Evolutionary conservation across 1,140 invertebrate species (phyloP).

Genomic region (Heliconius eleuchia): DNA sequence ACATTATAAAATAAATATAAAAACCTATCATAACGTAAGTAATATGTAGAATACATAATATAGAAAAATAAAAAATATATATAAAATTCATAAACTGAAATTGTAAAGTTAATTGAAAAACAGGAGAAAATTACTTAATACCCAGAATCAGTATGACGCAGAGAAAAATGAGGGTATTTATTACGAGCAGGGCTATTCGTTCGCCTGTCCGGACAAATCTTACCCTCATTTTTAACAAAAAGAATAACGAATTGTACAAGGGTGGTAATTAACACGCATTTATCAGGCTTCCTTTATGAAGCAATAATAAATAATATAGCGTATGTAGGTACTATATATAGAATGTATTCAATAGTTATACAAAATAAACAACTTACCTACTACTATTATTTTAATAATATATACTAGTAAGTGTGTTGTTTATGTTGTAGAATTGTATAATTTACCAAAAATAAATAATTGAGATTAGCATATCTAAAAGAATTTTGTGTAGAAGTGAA

Average conservation of each 20-base stretch:
- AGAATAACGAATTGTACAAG: neutral
- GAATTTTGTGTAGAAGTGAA: no score
- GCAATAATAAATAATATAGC: neutral
- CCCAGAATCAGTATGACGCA: constrained; percentile 14
- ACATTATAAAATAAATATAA: no score
- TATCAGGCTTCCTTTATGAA: neutral
- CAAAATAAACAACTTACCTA: no score
- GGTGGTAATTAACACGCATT: neutral
- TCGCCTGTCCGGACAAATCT: constrained; percentile 8
- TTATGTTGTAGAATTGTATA: neutral
- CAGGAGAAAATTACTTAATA: neutral
- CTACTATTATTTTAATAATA: no score
- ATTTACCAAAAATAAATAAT: neutral
- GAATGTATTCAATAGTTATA: no score
- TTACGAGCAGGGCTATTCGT: neutral
- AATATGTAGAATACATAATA: neutral
- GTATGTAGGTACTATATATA: no score
- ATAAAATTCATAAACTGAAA: neutral
- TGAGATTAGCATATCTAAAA: no score
- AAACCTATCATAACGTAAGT: no score
- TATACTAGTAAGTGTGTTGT: neutral
- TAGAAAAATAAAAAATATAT: neutral
- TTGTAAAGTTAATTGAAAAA: neutral
- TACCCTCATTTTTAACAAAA: constrained; percentile 14
- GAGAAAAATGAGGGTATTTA: constrained; percentile 14